Evolutionary conservation across 2,797 vertebrate species (phyloP), one percentile per base, ranked within the genome.

Genomic region (Denticeps clupeoides): DNA sequence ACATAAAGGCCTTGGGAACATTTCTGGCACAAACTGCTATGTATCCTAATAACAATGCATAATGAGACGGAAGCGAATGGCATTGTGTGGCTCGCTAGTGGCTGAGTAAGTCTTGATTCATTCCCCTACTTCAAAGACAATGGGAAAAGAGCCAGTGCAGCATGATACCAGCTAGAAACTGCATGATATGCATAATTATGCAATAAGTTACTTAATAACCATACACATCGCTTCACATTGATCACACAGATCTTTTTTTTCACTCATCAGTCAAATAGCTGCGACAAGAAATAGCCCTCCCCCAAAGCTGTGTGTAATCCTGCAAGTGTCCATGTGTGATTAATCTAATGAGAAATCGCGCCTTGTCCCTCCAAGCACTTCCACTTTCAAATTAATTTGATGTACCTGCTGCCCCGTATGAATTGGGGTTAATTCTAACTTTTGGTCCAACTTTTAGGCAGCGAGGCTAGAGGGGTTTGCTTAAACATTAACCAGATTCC

Each of bases 341-440:
- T n/a, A n/a, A n/a, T n/a, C n/a, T n/a, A n/a, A n/a, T n/a, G n/a
- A n/a, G n/a, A n/a, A n/a, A n/a, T n/a, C n/a, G n/a, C n/a, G n/a
- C n/a, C n/a, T n/a, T n/a, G n/a, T n/a, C 8, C 21, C 3, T 8
- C 2, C 31, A 18, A 28, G 10, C n/a, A 31, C 12, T 10, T 22
- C 41, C 19, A 16, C 33, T 22, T 12, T 28, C 45, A 42, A 16
- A 9, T 19, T 42, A 49, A 23, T 26, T 24, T 31, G 41, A 32
- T 15, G 12, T n/a, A 32, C 53, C 47, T 43, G 40, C 28, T 16
- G 16, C 51, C 44, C 46, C 26, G 22, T 42, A 41, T 47, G 56
- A 47, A n/a, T 21, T 45, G 29, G 1, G 9, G 53, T 55, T 48
- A 55, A 45, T 43, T 48, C 58, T 59, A 53, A 62, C 46, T 50